Percentiles rank a stretch among this genome's conserved stretches.
phyloP scores from a whole-genome alignment of 2,113 vertebrate species.

The Athene noctua region DNA sequence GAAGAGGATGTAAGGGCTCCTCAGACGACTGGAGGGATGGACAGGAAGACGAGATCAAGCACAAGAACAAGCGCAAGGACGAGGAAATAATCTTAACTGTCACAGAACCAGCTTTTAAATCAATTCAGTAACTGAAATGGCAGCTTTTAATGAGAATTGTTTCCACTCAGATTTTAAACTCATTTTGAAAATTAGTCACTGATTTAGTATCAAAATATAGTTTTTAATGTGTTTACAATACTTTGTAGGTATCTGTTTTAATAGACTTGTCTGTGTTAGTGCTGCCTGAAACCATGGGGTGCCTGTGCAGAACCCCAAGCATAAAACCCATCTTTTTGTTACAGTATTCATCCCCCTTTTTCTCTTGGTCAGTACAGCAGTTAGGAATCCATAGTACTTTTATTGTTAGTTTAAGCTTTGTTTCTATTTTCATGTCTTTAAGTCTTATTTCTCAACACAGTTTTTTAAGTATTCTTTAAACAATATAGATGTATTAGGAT shows the following conservation, averaged over 20 bases:
- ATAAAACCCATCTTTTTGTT: background rate
- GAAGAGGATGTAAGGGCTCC: too few relatives aligned
- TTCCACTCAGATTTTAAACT: background rate
- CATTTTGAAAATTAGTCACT: background rate
- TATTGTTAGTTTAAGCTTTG: background rate
- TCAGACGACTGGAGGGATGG: too few relatives aligned
- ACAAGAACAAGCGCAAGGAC: too few relatives aligned
- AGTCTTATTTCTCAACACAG: background rate
- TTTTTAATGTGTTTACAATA: background rate
- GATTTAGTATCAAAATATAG: background rate
- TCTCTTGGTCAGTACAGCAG: background rate
- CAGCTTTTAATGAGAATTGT: background rate
- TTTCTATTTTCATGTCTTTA: background rate
- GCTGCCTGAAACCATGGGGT: background rate
- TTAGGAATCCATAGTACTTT: background rate
- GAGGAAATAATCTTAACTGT: too few relatives aligned
- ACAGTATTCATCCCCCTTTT: background rate
- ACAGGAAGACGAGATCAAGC: too few relatives aligned
- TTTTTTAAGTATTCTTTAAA: constrained; percentile 52
- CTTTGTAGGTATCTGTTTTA: background rate
- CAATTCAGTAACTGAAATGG: background rate
- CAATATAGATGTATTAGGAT: background rate
- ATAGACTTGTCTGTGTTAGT: background rate
- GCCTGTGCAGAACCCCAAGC: background rate
- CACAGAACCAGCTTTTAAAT: too few relatives aligned